Percentiles rank a stretch among this genome's conserved stretches.
phyloP scores from a whole-genome alignment of 2,797 vertebrate genomes.

The Mormyrus hasselquistii region DNA sequence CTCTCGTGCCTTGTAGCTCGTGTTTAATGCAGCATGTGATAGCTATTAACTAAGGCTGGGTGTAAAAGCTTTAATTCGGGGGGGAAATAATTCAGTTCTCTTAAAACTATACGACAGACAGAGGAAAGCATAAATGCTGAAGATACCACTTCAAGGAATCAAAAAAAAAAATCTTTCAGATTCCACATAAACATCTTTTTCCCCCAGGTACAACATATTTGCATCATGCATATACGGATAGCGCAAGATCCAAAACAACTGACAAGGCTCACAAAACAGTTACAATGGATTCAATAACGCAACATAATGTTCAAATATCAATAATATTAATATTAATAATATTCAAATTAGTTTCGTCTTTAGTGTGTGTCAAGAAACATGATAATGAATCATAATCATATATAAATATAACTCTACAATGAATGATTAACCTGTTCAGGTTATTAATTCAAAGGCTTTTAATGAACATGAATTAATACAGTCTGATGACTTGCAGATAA shows the following conservation, averaged over 20 bases:
- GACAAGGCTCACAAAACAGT: neutral
- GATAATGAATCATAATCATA: neutral
- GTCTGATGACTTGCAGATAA: neutral
- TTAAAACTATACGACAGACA: conserved; percentile 21
- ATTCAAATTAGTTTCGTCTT: neutral
- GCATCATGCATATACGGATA: neutral
- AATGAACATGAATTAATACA: neutral
- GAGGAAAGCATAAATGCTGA: neutral
- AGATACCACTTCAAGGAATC: neutral
- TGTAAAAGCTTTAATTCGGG: conserved; percentile 57
- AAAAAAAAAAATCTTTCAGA: neutral
- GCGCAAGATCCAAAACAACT: neutral
- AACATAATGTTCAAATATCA: too few species aligned
- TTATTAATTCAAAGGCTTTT: neutral
- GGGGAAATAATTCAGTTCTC: conserved; percentile 47
- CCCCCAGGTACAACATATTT: neutral
- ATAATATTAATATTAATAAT: neutral
- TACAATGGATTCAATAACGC: neutral
- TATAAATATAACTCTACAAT: neutral
- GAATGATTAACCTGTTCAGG: neutral
- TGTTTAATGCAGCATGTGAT: conserved; percentile 55
- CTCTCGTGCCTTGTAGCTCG: conserved; percentile 39
- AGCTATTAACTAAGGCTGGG: conserved; percentile 62
- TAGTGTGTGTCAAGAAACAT: neutral
- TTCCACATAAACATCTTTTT: neutral